A percentile compares a stretch with the other conserved stretches of the same genome.
These are phyloP conservation scores for Lamellibrachia luymesi DNA, from an alignment of 1,140 invertebrate species.

Conservation along the genomic window DNA sequence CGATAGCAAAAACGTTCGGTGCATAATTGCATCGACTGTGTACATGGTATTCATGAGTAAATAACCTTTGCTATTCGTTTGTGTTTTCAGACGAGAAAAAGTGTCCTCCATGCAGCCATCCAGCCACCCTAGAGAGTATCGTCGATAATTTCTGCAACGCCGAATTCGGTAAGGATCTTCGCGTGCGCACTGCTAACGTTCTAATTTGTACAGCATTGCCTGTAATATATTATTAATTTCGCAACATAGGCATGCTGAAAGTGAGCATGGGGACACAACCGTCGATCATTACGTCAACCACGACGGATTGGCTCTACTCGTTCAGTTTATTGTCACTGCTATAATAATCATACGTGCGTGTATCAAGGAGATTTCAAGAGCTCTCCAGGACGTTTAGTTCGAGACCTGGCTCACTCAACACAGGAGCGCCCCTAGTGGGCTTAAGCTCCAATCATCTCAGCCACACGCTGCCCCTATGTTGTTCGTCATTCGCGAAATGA, in stretches of 20 bases:
- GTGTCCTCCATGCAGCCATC: conserved; percentile 64
- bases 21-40: background rate
- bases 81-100: conserved; percentile 51
- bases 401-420: no score
- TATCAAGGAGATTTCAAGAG: background rate
- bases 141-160: conserved; percentile 67
- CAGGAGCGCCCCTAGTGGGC: no score
- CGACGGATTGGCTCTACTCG: background rate
- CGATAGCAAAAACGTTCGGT: background rate
- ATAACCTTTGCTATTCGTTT: conserved; percentile 15
- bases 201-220: background rate
- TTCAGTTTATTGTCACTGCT: background rate
- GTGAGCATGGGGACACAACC: background rate
- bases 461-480: no score
- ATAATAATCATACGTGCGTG: background rate
- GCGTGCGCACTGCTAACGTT: conserved; percentile 10
- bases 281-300: background rate
- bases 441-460: no score
- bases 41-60: background rate
- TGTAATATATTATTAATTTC: background rate
- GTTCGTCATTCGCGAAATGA: no score
- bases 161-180: conserved; percentile 62
- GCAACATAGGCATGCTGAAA: background rate
- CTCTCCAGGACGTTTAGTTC: background rate
- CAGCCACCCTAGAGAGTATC: conserved; percentile 68